These are phyloP conservation scores for Oscheius myriophilus DNA, from an alignment of 2,888 invertebrate genomes.

Conservation along the genomic window DNA sequence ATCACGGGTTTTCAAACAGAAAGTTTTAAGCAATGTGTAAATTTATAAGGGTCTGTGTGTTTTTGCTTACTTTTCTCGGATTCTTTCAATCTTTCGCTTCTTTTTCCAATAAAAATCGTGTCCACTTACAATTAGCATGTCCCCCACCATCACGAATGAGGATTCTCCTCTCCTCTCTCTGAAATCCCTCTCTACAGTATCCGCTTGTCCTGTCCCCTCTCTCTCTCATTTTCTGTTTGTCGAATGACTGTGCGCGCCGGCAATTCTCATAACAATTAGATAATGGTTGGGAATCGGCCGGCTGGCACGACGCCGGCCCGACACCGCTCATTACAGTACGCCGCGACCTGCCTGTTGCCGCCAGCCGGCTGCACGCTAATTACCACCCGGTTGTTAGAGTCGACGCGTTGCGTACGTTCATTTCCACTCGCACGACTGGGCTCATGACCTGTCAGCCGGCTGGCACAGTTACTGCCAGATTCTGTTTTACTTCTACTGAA, in stretches of 20 bases:
- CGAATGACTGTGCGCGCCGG: conserved; percentile 30
- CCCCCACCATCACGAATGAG: too few relatives aligned
- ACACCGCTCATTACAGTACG: conserved; percentile 25
- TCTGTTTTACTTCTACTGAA: background rate
- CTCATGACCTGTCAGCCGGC: background rate
- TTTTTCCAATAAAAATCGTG: background rate
- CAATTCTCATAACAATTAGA: conserved; percentile 33
- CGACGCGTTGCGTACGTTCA: too few relatives aligned
- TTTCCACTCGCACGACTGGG: too few relatives aligned
- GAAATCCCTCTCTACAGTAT: background rate
- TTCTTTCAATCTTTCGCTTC: background rate
- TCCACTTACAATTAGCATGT: too few relatives aligned
- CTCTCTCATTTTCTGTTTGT: conserved; percentile 27
- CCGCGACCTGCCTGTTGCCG: background rate
- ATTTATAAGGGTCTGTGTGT: too few relatives aligned
- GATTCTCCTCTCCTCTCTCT: background rate
- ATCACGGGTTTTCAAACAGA: too few relatives aligned
- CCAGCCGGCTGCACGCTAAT: background rate
- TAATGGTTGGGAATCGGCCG: conserved; percentile 28
- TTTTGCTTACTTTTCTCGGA: background rate
- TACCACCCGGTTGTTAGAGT: background rate
- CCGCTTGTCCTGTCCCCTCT: background rate
- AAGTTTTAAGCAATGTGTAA: too few relatives aligned
- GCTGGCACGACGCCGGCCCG: conserved; percentile 11
- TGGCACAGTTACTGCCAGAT: background rate